These are phyloP conservation scores for Brachynemurus nebulosus DNA, from an alignment of 2,888 invertebrate species.

Conservation along the genomic window DNA sequence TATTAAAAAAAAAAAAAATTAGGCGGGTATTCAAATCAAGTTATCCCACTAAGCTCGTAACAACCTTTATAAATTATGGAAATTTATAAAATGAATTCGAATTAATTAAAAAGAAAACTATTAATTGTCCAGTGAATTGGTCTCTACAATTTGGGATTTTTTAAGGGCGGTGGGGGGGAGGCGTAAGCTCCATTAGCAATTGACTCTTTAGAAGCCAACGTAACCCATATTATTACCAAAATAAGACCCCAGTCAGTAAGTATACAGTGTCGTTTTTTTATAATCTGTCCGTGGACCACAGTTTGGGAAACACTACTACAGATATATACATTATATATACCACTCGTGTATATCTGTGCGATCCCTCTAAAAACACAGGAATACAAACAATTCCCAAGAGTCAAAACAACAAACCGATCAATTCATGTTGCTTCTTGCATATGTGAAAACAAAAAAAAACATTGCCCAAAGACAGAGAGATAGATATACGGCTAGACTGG, in stretches of 20 bases:
- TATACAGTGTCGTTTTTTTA: neutral
- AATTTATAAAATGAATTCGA: no score
- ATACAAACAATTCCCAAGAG: neutral
- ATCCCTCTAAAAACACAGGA: neutral
- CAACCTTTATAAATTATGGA: no score
- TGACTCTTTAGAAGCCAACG: neutral
- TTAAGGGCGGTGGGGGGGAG: no score
- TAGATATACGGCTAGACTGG: neutral
- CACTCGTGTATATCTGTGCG: no score
- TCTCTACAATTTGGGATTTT: no score
- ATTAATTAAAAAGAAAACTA: no score
- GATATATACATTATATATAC: neutral
- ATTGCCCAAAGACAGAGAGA: neutral
- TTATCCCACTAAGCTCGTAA: no score
- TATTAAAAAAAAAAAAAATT: no score
- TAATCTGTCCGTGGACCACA: neutral
- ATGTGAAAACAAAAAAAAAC: neutral
- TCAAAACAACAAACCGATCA: constrained; percentile 1
- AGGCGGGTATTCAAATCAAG: no score
- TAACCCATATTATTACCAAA: neutral
- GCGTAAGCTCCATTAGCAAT: neutral
- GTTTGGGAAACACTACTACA: neutral
- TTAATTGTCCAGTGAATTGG: no score
- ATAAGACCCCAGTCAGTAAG: neutral
- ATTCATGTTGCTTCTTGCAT: neutral